Conservation (phyloP, 1,140 invertebrate species). For the Aphelinus certus region DNA sequence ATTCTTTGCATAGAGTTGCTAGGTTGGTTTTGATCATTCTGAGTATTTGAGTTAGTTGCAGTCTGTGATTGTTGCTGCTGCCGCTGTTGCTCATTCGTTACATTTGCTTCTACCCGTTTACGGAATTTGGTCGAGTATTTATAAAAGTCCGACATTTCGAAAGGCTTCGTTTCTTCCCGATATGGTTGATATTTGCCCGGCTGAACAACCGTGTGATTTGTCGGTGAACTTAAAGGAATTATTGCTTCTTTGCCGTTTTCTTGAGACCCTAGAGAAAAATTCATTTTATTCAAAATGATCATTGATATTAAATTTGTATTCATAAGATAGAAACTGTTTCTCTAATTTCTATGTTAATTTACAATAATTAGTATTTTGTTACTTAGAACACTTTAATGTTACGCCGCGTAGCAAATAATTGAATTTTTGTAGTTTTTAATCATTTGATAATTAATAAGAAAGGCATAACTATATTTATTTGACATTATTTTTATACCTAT, state of each 20-base stretch:
- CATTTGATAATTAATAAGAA: too few relatives aligned
- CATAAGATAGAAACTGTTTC: too few relatives aligned
- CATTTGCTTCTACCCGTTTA: slow-evolving; percentile 66
- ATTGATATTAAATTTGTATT: too few relatives aligned
- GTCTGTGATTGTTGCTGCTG: slow-evolving; percentile 16
- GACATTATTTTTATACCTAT: too few relatives aligned
- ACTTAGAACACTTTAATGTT: background rate
- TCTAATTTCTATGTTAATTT: background rate
- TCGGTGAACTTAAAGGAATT: slow-evolving; percentile 73
- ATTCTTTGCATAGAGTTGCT: slow-evolving; percentile 62
- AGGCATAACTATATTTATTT: too few relatives aligned
- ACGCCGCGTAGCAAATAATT: background rate
- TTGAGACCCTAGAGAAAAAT: slow-evolving; percentile 39
- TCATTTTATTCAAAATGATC: background rate
- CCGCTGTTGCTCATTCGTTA: slow-evolving; percentile 25
- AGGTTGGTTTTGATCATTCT: slow-evolving; percentile 33
- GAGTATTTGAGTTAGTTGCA: slow-evolving; percentile 27
- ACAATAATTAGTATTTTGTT: background rate
- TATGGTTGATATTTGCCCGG: slow-evolving; percentile 91
- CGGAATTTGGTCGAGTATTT: slow-evolving; percentile 95
- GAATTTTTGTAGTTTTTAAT: background rate
- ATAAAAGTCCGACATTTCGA: slow-evolving; percentile 97
- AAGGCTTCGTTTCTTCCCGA: slow-evolving; percentile 93
- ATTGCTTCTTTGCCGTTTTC: slow-evolving; percentile 63
- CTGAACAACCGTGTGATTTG: slow-evolving; percentile 85